Evolutionary conservation across 2,113 vertebrate genomes (phyloP), one percentile per base, ranked within the genome.

Genomic region (Triplophysa siluroides): DNA sequence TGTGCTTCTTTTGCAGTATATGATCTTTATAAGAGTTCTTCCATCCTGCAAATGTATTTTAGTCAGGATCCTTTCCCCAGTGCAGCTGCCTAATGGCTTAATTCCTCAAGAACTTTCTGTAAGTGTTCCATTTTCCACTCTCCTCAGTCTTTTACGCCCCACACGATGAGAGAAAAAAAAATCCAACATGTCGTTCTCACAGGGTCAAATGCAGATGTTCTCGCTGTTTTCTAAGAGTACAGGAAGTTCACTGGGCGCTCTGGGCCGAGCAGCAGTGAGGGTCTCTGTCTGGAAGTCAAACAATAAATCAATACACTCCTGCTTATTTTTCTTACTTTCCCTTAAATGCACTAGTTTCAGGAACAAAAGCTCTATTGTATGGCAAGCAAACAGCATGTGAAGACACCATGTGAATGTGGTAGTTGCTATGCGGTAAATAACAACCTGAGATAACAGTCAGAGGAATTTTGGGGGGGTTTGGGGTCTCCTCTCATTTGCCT

Each of bases 281-380:
- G n/a, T n/a, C 54, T 74, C 54, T 73, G 52, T 64, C 47, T 64
- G 52, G 21, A 79, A 43, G 29, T 12, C 50, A 33, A 50, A 43
- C 26, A 67, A 45, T 73, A 47, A 62, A 61, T 78, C 74, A 71
- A 21, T 43, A 61, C 4, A 56, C 64, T 77, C 79, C 64, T 63
- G 43, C 50, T 43, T 43, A 1, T 26, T 62, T 43, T 62, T 13
- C 19, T 16, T n/a, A n/a, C 14, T 79, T 54, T 60, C 41, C 74
- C 16, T 80, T 19, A 63, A 83, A 61, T 45, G 41, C 33, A 26
- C 5, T 3, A 24, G 54, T 54, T 33, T 21, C 19, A 21, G 38
- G 54, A 54, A 83, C 72, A 77, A 16, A 43, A 56, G 60, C 24
- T 78, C 61, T 78, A 54, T 78, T 84, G 78, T 84, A 47, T 45